A percentile compares a stretch with the other conserved stretches of the same genome.
These are phyloP conservation scores for Dermolepida albohirtum DNA, from an alignment of 2,888 invertebrate species.

Conservation along the genomic window DNA sequence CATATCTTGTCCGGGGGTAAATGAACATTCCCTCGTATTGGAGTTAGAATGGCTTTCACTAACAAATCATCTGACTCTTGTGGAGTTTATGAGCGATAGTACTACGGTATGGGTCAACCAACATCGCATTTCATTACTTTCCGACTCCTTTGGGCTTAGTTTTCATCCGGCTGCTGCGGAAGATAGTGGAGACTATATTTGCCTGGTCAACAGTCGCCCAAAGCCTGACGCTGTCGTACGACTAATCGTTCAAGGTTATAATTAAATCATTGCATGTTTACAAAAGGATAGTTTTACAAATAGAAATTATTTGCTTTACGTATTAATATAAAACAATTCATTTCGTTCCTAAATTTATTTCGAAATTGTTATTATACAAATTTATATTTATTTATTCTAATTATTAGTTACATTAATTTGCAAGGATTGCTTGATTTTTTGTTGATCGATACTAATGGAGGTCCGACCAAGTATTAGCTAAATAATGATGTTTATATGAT, in stretches of 20 bases:
- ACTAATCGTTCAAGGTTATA: constrained; percentile 75
- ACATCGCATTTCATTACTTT: constrained; percentile 70
- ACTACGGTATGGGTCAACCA: constrained; percentile 68
- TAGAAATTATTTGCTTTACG: not conserved
- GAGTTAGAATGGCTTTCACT: constrained; percentile 72
- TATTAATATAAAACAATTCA: too few relatives aligned
- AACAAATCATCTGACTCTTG: constrained; percentile 65
- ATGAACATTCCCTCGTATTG: constrained; percentile 74
- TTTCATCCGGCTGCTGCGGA: constrained; percentile 73
- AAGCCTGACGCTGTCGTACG: constrained; percentile 75
- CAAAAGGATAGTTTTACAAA: not conserved
- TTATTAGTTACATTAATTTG: too few relatives aligned
- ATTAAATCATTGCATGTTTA: constrained; percentile 7
- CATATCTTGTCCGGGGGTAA: constrained; percentile 76
- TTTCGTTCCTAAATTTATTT: too few relatives aligned
- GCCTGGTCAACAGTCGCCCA: constrained; percentile 76
- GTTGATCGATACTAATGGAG: too few relatives aligned
- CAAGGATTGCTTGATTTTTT: too few relatives aligned
- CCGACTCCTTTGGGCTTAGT: constrained; percentile 72
- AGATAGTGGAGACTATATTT: constrained; percentile 76
- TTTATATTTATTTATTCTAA: too few relatives aligned
- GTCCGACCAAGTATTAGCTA: too few relatives aligned
- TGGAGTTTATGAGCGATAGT: constrained; percentile 68
- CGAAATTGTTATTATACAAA: too few relatives aligned
- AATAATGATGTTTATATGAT: too few relatives aligned